Conservation (phyloP, 2,888 invertebrate genomes). For the Acrocera orbiculus region DNA sequence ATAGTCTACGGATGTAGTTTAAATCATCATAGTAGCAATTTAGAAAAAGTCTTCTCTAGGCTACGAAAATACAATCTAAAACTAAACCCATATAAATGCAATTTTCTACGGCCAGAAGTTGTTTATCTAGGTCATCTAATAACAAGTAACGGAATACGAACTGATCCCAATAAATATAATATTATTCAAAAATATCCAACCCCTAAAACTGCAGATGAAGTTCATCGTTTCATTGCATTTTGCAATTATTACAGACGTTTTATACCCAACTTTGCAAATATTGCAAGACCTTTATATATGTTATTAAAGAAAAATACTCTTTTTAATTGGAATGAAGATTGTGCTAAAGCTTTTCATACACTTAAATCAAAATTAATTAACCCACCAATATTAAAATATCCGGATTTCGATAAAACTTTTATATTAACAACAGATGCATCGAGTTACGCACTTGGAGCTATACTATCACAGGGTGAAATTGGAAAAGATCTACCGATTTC, state of each 20-base stretch:
- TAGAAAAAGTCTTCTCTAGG: conserved; percentile 7
- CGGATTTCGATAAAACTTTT: conserved; percentile 11
- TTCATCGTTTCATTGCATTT: conserved; percentile 13
- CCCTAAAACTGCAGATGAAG: conserved; percentile 13
- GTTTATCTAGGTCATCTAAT: conserved; percentile 12
- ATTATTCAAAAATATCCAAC: conserved; percentile 13
- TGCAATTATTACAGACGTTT: conserved; percentile 14
- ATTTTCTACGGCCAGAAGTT: conserved; percentile 12
- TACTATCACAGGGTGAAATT: conserved; percentile 15
- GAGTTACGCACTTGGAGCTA: no score
- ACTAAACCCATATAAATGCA: conserved; percentile 9
- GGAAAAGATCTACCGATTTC: conserved; percentile 16
- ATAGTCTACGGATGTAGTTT: conserved; percentile 12
- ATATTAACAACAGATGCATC: conserved; percentile 19
- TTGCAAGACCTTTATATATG: conserved; percentile 11
- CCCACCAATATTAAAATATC: conserved; percentile 9
- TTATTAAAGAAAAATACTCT: conserved; percentile 11
- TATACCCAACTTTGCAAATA: conserved; percentile 14
- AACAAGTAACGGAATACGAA: no score
- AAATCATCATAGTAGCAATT: conserved; percentile 9
- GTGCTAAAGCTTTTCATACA: conserved; percentile 6
- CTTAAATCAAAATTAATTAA: conserved; percentile 5
- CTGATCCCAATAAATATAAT: no score
- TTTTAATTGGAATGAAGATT: conserved; percentile 9
- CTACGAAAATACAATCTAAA: conserved; percentile 10